Evolutionary conservation across 2,797 vertebrate species (phyloP).

Genomic region (Erpetoichthys calabaricus): DNA sequence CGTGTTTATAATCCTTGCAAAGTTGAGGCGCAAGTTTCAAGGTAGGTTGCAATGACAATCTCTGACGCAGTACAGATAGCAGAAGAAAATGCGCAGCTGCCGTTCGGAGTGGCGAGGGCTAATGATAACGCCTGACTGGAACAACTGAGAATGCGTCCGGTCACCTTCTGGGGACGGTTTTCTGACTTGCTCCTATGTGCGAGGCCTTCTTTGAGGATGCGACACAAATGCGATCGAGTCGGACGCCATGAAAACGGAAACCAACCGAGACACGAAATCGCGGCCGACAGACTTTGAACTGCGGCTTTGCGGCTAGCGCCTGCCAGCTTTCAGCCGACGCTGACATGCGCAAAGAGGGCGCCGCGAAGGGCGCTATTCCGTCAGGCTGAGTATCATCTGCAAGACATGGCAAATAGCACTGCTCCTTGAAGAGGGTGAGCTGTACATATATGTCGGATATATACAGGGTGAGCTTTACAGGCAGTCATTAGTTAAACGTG

Average conservation of each 20-base stretch:
- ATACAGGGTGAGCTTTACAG: too few species aligned
- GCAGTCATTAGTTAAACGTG: too few species aligned
- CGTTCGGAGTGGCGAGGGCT: too few species aligned
- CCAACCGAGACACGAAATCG: conserved; percentile 1
- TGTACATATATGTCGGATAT: too few species aligned
- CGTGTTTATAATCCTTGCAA: conserved; percentile 4
- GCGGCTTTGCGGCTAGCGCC: conserved; percentile 8
- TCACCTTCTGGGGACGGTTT: too few species aligned
- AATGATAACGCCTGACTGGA: too few species aligned
- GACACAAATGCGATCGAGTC: background rate
- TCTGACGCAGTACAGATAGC: conserved; percentile 14
- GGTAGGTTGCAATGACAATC: background rate
- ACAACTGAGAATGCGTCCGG: too few species aligned
- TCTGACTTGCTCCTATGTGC: too few species aligned
- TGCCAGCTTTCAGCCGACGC: conserved; percentile 7
- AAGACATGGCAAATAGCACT: too few species aligned
- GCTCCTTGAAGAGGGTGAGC: too few species aligned
- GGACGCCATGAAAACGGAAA: conserved; percentile 11
- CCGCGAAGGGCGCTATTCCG: too few species aligned
- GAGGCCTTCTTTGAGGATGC: background rate
- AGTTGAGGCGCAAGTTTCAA: conserved; percentile 3
- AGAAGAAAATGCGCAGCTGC: conserved; percentile 14
- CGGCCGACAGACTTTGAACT: conserved; percentile 21
- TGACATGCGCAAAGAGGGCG: conserved; percentile 23
- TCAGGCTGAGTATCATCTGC: too few species aligned